A percentile compares a stretch with the other conserved stretches of the same genome.
phyloP scores from a whole-genome alignment of 1,140 invertebrate genomes.

The Drosophila takahashii region DNA sequence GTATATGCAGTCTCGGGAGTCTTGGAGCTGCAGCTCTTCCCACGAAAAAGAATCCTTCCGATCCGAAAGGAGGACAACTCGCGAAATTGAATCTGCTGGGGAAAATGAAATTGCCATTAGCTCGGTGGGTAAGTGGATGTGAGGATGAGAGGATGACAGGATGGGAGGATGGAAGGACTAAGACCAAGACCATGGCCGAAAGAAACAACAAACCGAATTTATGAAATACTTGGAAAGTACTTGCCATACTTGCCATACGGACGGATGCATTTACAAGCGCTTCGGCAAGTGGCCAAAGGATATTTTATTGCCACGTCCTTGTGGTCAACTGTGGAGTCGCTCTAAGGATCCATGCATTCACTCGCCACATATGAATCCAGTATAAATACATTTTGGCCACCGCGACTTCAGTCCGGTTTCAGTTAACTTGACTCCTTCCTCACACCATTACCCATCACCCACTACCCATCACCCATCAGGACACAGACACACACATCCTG shows the following conservation, averaged over 20 bases:
- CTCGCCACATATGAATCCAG: constrained; percentile 6
- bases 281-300: constrained; percentile 37
- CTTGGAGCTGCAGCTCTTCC: background rate
- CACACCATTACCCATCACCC: background rate
- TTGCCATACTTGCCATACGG: background rate
- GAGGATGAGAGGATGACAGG: background rate
- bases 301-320: constrained; percentile 46
- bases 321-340: constrained; percentile 14
- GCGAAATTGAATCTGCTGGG: constrained; percentile 38
- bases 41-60: background rate
- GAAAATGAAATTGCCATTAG: constrained; percentile 46
- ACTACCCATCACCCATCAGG: background rate
- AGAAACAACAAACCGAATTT: constrained; percentile 32
- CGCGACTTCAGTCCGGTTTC: constrained; percentile 43
- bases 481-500: constrained; percentile 12
- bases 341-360: background rate
- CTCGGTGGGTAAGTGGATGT: background rate
- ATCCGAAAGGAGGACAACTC: constrained; percentile 1
- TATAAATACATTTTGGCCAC: constrained; percentile 45
- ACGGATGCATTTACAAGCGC: constrained; percentile 48
- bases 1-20: background rate
- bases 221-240: constrained; percentile 22
- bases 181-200: constrained; percentile 2
- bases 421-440: constrained; percentile 30
- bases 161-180: too few relatives aligned